Percentiles rank a stretch among this genome's conserved stretches.
phyloP scores from a whole-genome alignment of 2,888 invertebrate species.

The Protonemura montana region DNA sequence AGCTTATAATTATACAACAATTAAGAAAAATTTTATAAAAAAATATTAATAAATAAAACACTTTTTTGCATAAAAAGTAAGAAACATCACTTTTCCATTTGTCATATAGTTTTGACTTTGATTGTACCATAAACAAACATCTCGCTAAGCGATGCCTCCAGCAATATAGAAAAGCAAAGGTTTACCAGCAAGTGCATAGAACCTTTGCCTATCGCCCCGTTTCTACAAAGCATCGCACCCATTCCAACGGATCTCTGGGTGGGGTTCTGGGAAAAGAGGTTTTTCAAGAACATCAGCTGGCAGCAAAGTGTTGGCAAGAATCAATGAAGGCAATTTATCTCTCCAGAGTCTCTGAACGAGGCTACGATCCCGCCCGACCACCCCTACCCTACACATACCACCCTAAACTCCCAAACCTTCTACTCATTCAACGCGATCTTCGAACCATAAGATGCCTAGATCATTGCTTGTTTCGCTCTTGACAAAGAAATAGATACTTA shows the following conservation, averaged over 20 bases:
- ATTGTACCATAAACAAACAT: background rate
- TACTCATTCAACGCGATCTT: too few relatives aligned
- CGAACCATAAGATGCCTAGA: too few relatives aligned
- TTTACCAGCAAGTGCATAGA: background rate
- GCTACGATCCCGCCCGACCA: too few relatives aligned
- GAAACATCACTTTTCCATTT: background rate
- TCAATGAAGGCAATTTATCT: conserved; percentile 12
- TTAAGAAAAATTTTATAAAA: too few relatives aligned
- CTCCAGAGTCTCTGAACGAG: background rate
- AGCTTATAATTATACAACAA: too few relatives aligned
- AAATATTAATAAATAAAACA: too few relatives aligned
- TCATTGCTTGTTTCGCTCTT: too few relatives aligned
- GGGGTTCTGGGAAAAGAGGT: background rate
- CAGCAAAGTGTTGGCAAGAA: background rate
- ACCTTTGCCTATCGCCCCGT: background rate
- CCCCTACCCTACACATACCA: too few relatives aligned
- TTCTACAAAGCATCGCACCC: background rate
- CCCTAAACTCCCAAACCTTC: too few relatives aligned
- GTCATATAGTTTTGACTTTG: background rate
- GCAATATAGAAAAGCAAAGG: background rate
- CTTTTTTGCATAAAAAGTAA: background rate
- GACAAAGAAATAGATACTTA: too few relatives aligned
- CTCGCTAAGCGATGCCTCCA: background rate
- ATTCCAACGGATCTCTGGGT: background rate
- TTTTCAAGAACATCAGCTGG: background rate